A percentile compares a stretch with the other conserved stretches of the same genome.
Conservation (phyloP, 2,888 invertebrate genomes). For the Acanthoscelides obtectus region DNA sequence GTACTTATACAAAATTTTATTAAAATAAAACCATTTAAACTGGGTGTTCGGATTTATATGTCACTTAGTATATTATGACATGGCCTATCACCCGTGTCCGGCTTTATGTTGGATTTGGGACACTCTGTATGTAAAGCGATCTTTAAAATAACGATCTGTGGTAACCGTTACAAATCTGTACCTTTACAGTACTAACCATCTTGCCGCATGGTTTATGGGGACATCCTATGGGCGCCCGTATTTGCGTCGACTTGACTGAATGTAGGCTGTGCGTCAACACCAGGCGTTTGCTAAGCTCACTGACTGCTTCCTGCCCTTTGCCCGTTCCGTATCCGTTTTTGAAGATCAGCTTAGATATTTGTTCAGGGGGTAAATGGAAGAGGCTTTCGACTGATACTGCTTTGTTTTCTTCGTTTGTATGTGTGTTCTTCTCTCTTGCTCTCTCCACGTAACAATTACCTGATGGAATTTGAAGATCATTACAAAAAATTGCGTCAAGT, state of each 20-base stretch:
- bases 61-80: no score
- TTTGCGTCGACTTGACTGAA: slow-evolving; percentile 3
- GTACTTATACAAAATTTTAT: no score
- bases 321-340: neutral
- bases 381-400: slow-evolving; percentile 33
- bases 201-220: slow-evolving; percentile 41
- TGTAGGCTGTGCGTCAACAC: slow-evolving; percentile 7
- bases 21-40: no score
- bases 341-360: slow-evolving; percentile 25
- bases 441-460: neutral
- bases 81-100: no score
- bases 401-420: slow-evolving; percentile 12
- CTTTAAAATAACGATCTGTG: no score
- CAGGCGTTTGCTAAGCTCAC: slow-evolving; percentile 8
- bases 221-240: slow-evolving; percentile 33
- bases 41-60: no score
- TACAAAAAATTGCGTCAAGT: no score
- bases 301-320: neutral
- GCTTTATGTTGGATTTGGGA: no score
- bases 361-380: slow-evolving; percentile 30
- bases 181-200: slow-evolving; percentile 24
- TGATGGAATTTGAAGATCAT: neutral
- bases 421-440: neutral
- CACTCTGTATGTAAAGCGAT: no score
- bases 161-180: neutral